Evolutionary conservation across 2,113 vertebrate genomes (phyloP).

Genomic region (Solea senegalensis): DNA sequence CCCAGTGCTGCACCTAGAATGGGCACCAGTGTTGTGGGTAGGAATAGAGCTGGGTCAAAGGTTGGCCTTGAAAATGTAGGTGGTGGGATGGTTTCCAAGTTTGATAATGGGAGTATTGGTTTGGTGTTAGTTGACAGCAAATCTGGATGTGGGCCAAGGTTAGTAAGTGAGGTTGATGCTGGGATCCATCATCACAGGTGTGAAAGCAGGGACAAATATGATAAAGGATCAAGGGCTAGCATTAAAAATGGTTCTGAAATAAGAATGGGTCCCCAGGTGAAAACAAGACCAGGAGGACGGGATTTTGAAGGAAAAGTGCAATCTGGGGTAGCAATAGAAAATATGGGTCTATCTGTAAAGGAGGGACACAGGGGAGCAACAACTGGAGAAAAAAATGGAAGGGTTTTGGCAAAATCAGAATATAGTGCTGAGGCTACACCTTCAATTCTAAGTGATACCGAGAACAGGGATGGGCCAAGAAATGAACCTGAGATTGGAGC

Average conservation of each 20-base stretch:
- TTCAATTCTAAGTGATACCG: background rate
- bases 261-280: constrained; percentile 67
- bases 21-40: constrained; percentile 71
- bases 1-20: constrained; percentile 72
- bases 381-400: constrained; percentile 42
- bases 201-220: constrained; percentile 62
- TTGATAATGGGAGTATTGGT: constrained; percentile 49
- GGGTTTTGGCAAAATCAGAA: constrained; percentile 31
- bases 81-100: constrained; percentile 51
- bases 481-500: constrained; percentile 11
- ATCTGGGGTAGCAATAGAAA: constrained; percentile 51
- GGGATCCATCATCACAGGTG: constrained; percentile 42
- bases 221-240: constrained; percentile 52
- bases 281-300: constrained; percentile 58
- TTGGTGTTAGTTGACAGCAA: constrained; percentile 63
- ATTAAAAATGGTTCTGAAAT: constrained; percentile 53
- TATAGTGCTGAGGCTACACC: constrained; percentile 18
- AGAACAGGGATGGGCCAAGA: constrained; percentile 15
- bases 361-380: constrained; percentile 45
- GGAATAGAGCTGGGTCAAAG: constrained; percentile 70
- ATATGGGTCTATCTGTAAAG: constrained; percentile 23
- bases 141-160: constrained; percentile 49
- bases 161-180: constrained; percentile 34
- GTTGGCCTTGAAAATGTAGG: constrained; percentile 53
- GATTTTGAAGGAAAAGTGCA: constrained; percentile 69